Evolutionary conservation across 2,797 vertebrate genomes (phyloP), one percentile per base, ranked within the genome.

Genomic region (Muscicapa striata): DNA sequence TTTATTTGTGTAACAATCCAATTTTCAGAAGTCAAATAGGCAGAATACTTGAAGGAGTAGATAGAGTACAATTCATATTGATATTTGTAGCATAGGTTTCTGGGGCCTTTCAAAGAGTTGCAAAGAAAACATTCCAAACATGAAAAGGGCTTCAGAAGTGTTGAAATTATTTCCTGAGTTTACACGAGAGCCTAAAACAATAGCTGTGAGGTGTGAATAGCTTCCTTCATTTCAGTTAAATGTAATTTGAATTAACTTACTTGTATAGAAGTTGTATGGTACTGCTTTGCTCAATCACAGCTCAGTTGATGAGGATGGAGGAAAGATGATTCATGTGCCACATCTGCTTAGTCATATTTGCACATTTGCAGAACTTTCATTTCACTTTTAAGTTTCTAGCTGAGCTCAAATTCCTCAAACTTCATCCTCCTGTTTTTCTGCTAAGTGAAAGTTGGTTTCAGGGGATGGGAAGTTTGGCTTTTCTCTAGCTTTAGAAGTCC

Each of bases 81-180:
- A 26, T 22, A 26, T 55, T 62, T 67, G 43, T 72, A 61, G 29
- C 38, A 10, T 10, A 46, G 46, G 21, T 73, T 96, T 91, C 66
- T 78, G 46, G 94, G 73, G 43, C 62, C 75, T 87, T 96, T 93
- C 49, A 86, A 38, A 81, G 40, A 72, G 18, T 54, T 86, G 74
- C 51, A 94, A 91, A 91, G 87, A 96, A 95, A 96, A 69, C 85
- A 94, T 96, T 95, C 40, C 59, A 54, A 94, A 81, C 62, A 59
- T 69, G 58, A 75, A 91, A 94, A 83, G 43, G 86, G 52, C 69
- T 88, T 88, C 62, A 93, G 80, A 95, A 95, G 87, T 94, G 96
- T 94, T 94, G 77, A 95, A 96, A 94, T 94, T 68, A 84, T 96
- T 96, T 95, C 95, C 94, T 93, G 94, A 93, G 63, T 93, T 95